Conservation (phyloP, 1,140 invertebrate genomes). For the Lerema accius region DNA sequence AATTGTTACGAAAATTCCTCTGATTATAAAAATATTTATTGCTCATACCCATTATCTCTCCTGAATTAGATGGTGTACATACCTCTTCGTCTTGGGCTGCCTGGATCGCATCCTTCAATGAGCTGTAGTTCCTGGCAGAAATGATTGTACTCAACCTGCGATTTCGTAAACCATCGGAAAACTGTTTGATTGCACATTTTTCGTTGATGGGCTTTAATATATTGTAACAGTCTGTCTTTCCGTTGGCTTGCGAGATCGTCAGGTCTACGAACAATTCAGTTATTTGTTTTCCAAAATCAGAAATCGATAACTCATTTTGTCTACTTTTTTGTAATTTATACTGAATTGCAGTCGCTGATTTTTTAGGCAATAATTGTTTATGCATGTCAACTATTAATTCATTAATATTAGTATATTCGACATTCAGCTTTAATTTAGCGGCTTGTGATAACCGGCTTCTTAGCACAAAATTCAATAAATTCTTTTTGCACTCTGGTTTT, state of each 20-base stretch:
- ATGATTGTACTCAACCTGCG: conserved; percentile 35
- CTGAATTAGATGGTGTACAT: background rate
- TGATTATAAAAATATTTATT: background rate
- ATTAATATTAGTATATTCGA: too few species aligned
- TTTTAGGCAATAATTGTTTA: conserved; percentile 16
- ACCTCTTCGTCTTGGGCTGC: conserved; percentile 34
- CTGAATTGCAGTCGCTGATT: conserved; percentile 16
- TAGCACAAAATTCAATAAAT: conserved; percentile 34
- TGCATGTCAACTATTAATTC: too few species aligned
- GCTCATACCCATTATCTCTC: background rate
- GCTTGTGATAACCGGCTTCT: conserved; percentile 15
- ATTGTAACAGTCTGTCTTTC: conserved; percentile 17
- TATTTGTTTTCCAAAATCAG: conserved; percentile 31
- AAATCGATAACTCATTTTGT: conserved; percentile 20
- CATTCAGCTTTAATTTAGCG: too few species aligned
- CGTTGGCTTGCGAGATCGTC: conserved; percentile 28
- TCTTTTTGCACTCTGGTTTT: background rate
- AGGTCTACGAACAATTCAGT: conserved; percentile 29
- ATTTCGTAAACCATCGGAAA: conserved; percentile 35
- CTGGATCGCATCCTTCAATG: conserved; percentile 29
- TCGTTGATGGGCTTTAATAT: conserved; percentile 35
- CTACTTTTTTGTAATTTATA: background rate
- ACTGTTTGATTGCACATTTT: conserved; percentile 32
- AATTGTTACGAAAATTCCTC: background rate
- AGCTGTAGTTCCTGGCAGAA: conserved; percentile 26